Base-by-base conservation (phyloP, 2,113 vertebrate species). In the Indicator indicator region DNA sequence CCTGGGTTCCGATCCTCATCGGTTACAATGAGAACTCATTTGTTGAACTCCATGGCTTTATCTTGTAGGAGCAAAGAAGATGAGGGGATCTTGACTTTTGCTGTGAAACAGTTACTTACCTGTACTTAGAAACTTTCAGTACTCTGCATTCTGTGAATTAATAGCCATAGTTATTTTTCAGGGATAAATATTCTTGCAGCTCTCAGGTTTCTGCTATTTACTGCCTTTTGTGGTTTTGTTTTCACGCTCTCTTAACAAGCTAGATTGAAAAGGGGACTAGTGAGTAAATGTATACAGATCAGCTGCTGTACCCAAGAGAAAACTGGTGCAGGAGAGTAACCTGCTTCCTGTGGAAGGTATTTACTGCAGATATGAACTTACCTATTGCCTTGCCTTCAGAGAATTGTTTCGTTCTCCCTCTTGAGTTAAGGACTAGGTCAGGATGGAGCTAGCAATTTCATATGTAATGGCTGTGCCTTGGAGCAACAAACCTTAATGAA, bases 381-480 rank as follows among this genome's bases (percentile, higher is more conserved):
- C 9, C 58, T 33, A 3, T 62, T 28, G 26, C 32, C 18, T 54
- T 64, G 68, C 18, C 38, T 52, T 38, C 21, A 23, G 50, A 33
- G 26, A 62, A 4, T 4, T 62, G 33, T 3, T 3, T 62, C 3
- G 3, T 30, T 68, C 54, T 60, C 16, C 24, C 0, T 0, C 38
- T 46, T 24, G 33, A 50, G 32, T 19, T 68, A 65, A 64, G 72
- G 44, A 11, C 63, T 24, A 5, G 44, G 26, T 78, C 16, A 65
- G 56, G 19, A 6, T 33, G 85, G 44, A 16, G 46, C 4, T 0
- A 4, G 11, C 2, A 3, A 8, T 62, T 80, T 40, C 3, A 1
- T 5, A 32, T 6, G 2, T 32, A 6, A 15, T 6, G 46, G 19
- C 30, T n/a, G 23, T 55, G 30, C 23, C 52, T 70, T 33, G 9